These are phyloP conservation scores for Acronicta leporina DNA, from an alignment of 2,888 invertebrate genomes.

Conservation along the genomic window DNA sequence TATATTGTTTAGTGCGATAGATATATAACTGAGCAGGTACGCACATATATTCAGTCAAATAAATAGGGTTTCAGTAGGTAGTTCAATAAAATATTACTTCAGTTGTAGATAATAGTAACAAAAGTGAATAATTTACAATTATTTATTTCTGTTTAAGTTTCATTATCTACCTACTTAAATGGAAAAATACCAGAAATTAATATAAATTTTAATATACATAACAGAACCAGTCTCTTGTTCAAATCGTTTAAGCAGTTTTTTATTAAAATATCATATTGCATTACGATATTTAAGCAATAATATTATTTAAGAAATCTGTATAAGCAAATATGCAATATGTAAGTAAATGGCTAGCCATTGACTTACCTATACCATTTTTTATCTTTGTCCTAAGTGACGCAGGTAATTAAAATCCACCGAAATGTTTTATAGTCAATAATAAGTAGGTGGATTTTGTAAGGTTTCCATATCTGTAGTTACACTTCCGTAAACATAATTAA, in stretches of 20 bases:
- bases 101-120: no score
- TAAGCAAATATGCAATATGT: no score
- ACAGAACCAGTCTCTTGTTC: slow-evolving; percentile 1
- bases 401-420: slow-evolving; percentile 41
- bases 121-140: no score
- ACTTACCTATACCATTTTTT: slow-evolving; percentile 30
- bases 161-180: background rate
- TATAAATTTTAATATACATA: slow-evolving; percentile 2
- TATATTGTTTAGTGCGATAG: no score
- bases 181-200: background rate
- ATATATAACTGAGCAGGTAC: no score
- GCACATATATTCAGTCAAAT: no score
- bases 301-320: no score
- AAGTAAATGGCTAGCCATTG: no score
- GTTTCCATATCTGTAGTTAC: slow-evolving; percentile 16
- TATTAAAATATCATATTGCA: slow-evolving; percentile 18
- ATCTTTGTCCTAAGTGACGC: slow-evolving; percentile 24
- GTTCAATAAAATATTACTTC: no score
- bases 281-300: no score
- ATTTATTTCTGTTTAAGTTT: no score
- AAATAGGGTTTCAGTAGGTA: no score
- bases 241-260: slow-evolving; percentile 15
- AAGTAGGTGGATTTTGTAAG: slow-evolving; percentile 27
- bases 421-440: slow-evolving; percentile 40
- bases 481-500: slow-evolving; percentile 39